Conservation (phyloP, 1,140 invertebrate species). For the Physella acuta region DNA sequence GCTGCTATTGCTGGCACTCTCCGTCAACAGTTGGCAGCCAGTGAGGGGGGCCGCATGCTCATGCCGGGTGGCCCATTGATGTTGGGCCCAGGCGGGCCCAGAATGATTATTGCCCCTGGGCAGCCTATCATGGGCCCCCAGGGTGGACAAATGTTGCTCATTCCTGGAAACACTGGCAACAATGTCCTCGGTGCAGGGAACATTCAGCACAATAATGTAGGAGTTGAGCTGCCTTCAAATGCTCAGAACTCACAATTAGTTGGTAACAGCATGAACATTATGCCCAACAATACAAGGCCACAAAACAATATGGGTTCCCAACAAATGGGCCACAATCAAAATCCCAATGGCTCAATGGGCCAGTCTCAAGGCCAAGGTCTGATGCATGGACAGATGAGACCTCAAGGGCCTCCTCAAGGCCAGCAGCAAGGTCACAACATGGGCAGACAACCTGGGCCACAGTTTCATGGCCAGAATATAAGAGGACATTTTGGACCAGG, state of each 20-base stretch:
- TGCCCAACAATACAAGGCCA: background rate
- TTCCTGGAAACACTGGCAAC: background rate
- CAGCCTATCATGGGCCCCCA: conserved; percentile 4
- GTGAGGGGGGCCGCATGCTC: background rate
- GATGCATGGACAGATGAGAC: conserved; percentile 7
- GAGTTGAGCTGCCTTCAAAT: too few species aligned
- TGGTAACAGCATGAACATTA: background rate
- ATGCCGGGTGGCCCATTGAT: conserved; percentile 2
- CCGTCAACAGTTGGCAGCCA: conserved; percentile 8
- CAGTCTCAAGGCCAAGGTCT: background rate
- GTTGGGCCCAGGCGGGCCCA: background rate
- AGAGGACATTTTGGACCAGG: background rate
- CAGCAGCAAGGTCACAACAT: background rate
- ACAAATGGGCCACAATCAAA: background rate
- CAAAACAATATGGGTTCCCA: background rate
- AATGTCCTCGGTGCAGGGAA: background rate
- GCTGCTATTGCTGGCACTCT: conserved; percentile 17
- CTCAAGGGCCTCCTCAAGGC: background rate
- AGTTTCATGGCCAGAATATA: background rate
- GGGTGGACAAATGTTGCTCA: conserved; percentile 3
- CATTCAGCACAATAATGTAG: background rate
- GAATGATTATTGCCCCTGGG: conserved; percentile 9
- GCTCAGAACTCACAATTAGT: background rate
- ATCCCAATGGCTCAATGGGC: background rate
- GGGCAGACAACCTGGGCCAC: background rate